Base-by-base conservation (phyloP, 1,140 invertebrate genomes). In the Lanistes nyassanus region DNA sequence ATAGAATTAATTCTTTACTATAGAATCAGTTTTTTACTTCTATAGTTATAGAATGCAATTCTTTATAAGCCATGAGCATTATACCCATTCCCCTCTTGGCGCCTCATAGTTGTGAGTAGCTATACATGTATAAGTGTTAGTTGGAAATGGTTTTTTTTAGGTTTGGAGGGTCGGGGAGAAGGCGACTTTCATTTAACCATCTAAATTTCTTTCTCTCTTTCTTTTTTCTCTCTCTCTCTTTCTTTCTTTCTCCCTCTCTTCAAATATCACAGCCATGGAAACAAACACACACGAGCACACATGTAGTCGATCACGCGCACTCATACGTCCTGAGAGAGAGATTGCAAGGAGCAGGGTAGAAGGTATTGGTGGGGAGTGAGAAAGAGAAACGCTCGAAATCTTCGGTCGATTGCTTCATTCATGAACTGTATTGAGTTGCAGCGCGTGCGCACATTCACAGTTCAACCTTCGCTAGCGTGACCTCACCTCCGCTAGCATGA, bases 211-310 rank as follows among this genome's bases (percentile, higher is more conserved):
- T n/a, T 55, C 53, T 55, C 53, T n/a, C n/a, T n/a, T n/a, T n/a
- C n/a, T n/a, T n/a, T n/a, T n/a, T n/a, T n/a, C n/a, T 55, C 13
- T 55, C 53, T 16, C n/a, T 55, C 13, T 53, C 51, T 23, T 13
- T 53, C 13, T 11, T 53, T 11, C 51, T 53, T 53, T 13, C 13
- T 13, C 51, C 51, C 51, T 23, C 23, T 53, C 23, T 53, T 13
- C 51, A 53, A 53, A 53, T 23, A 13, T 23, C 58, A 62, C 58
- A n/a, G n/a, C 26, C 58, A 62, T 31, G 23, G n/a, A 62, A n/a
- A 62, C 58, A n/a, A n/a, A 62, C 58, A 62, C 58, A n/a, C 58
- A 62, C 58, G 23, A n/a, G 4, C 58, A 62, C 58, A 4, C 58
- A n/a, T n/a, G 4, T 31, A 62, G n/a, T 2, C 58, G 23, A n/a